Evolutionary conservation across 92 coral and sea anemone genomes (phyloP), one percentile per base, ranked within the genome.

Genomic region (Virgularia gustaviana): DNA sequence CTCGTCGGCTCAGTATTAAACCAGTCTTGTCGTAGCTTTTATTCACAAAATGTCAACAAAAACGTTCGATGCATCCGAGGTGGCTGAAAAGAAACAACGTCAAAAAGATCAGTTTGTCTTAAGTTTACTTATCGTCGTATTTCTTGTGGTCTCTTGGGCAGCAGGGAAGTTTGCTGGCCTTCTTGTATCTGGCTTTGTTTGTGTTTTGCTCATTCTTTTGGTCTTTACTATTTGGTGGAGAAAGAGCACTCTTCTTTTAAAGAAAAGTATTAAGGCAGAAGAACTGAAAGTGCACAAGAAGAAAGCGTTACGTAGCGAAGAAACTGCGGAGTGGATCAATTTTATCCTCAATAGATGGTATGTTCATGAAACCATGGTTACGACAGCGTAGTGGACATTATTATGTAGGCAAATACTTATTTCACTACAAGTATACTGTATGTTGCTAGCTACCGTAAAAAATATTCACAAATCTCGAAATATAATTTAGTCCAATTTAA

Each of bases 261-360:
- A 90, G 18, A 86, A 71, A 27, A 67, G 78, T 28, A 79, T 90
- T 10, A 84, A 87, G 19, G 96, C 88, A 31, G 96, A 89, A 30
- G 95, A 90, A 47, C 77, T 90, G 20, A 82, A 84, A 57, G 96
- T 90, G 7, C 96, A 90, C 42, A 87, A 87, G 35, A 76, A 78
- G 71, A 90, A 90, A 65, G 96, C 96, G 6, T 83, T 90, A 37
- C 83, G 96, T 31, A 83, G 85, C 62, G 96, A 90, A 59, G 96
- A 90, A 56, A 88, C 96, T 0, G 94, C 88, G 2, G 96, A 90
- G 41, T 90, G 96, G 96, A 70, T 90, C n/a, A 90, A 90, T 66
- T 90, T 90, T 59, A 86, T 90, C 55, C 68, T 90, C 19, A 90
- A 90, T 61, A 87, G 95, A 53, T 90, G 96, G 96, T 90, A 74